Evolutionary conservation across 2,888 invertebrate genomes (phyloP).

Genomic region (Polydrusus cervinus): DNA sequence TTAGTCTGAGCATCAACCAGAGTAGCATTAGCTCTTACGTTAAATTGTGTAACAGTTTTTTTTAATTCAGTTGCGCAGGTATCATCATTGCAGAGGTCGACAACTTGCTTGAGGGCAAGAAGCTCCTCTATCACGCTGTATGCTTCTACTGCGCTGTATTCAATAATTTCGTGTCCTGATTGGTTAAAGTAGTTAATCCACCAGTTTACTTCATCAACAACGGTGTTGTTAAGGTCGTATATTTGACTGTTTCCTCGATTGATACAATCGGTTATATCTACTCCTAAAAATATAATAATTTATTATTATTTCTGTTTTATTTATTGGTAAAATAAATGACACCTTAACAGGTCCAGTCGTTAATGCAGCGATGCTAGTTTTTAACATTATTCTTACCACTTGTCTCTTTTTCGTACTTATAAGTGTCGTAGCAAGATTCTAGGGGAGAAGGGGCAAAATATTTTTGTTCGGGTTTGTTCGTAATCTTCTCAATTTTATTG

Average conservation of each 20-base stretch:
- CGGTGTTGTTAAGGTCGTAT: background rate
- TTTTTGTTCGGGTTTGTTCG: too few species aligned
- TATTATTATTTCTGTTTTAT: background rate
- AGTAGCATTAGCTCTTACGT: background rate
- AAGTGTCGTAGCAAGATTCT: too few species aligned
- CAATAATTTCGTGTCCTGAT: background rate
- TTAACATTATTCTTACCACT: too few species aligned
- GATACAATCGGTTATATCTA: background rate
- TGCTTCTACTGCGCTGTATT: background rate
- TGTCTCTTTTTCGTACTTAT: too few species aligned
- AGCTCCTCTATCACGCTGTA: slow-evolving; percentile 10
- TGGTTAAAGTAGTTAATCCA: background rate
- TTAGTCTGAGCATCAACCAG: slow-evolving; percentile 9
- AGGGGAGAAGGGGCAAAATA: too few species aligned
- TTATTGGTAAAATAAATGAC: background rate
- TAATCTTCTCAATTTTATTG: too few species aligned
- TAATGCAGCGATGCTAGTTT: too few species aligned
- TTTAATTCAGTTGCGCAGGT: slow-evolving; percentile 1
- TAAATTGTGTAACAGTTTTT: background rate
- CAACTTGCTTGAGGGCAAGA: background rate
- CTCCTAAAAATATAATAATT: slow-evolving; percentile 6
- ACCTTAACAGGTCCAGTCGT: background rate
- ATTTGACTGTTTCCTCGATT: background rate
- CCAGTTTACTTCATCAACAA: background rate
- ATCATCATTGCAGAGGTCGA: background rate